Base-by-base conservation (phyloP, 2,888 invertebrate genomes). In the Hemithea aestivaria region DNA sequence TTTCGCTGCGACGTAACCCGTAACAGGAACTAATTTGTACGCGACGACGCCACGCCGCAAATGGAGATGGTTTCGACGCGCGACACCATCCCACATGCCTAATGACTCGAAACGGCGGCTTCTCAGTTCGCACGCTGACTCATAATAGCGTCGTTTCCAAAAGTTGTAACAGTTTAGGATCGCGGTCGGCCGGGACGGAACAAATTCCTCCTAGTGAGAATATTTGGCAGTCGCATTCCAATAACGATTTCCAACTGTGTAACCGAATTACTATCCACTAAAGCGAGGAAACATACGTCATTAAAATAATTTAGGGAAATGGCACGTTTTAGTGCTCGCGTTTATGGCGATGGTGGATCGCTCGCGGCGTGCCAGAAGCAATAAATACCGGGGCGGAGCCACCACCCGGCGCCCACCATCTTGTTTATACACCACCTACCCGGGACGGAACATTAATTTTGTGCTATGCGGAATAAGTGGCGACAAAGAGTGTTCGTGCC, bases 271-370 rank as follows among this genome's bases (percentile, higher is more conserved):
- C 71, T 72, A 66, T 70, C 66, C 59, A 68, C 63, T 71, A 70
- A 74, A 73, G 58, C 56, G 56, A 60, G 59, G 51, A 66, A 72
- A 64, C 67, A 73, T 76, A 73, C 72, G 67, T 76, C 77, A 77
- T 79, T 75, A 72, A 78, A 78, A 77, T 79, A 76, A 80, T 80
- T 76, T 76, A 70, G 71, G 72, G 65, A 75, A 81, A 79, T 71
- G 66, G 72, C 72, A 76, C 72, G 71, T 76, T 81, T 77, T 71
- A 75, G 69, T 74, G 69, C 63, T 66, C 63, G 68, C 73, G 63
- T 81, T 80, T 75, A 80, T 75, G 72, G 70, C 65, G 60, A 62
- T 58, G 66, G 66, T 67, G 60, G 67, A 68, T 65, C 49, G 62
- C 57, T 60, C 58, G 61, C 66, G 54, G 55, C 64, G 66, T 70